phyloP scores from a whole-genome alignment of 2,113 vertebrate species.

The Paracanthobrama guichenoti region DNA sequence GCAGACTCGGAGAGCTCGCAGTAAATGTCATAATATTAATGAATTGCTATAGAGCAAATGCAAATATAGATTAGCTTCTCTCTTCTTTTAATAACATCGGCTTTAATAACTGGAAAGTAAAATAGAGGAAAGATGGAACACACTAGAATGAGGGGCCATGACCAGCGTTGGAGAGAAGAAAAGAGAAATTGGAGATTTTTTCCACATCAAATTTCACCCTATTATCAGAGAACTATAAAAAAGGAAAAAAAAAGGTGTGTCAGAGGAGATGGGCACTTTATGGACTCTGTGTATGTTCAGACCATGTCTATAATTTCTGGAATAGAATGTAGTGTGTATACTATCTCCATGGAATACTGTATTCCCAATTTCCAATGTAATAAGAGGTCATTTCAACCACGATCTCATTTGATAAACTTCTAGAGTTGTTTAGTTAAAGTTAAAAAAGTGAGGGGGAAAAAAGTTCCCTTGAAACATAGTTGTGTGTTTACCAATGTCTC shows the following conservation, averaged over 20 bases:
- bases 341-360: not conserved
- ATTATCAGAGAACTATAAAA: not conserved
- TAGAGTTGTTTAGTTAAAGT: not conserved
- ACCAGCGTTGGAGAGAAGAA: constrained; percentile 69
- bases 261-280: constrained; percentile 63
- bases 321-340: not conserved
- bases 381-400: not conserved
- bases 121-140: constrained; percentile 82
- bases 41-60: constrained; percentile 99
- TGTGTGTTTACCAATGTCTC: too few species aligned
- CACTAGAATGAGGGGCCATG: constrained; percentile 87
- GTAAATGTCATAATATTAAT: constrained; percentile 99
- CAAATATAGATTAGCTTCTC: constrained; percentile 99
- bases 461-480: too few species aligned
- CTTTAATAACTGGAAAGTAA: constrained; percentile 86
- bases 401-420: not conserved
- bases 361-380: not conserved
- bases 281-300: not conserved
- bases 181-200: not conserved
- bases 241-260: not conserved
- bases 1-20: constrained; percentile 95
- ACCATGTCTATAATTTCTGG: not conserved
- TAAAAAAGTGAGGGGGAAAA: not conserved
- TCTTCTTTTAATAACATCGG: constrained; percentile 99
- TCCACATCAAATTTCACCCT: not conserved